These are phyloP conservation scores for Agrochola circellaris DNA, from an alignment of 2,888 invertebrate species.

Conservation along the genomic window DNA sequence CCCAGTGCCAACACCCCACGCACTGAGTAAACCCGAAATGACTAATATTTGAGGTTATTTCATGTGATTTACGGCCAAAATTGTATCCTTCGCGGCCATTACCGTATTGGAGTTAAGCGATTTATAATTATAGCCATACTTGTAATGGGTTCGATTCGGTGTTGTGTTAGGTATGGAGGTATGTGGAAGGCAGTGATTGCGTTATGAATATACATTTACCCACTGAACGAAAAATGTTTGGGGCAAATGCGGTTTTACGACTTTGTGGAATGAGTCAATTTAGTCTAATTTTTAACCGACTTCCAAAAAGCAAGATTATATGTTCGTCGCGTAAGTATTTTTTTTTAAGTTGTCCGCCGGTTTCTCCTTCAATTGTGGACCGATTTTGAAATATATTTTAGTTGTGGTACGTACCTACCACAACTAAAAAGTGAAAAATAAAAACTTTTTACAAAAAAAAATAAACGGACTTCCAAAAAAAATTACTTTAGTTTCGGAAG, in stretches of 20 bases:
- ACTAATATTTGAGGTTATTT: slow-evolving; percentile 82
- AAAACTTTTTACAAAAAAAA: no score
- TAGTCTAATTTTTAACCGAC: slow-evolving; percentile 29
- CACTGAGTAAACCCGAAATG: slow-evolving; percentile 71
- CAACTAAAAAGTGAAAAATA: no score
- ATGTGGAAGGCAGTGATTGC: slow-evolving; percentile 33
- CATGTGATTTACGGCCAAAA: slow-evolving; percentile 80
- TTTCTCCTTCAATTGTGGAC: no score
- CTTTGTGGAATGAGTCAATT: slow-evolving; percentile 28
- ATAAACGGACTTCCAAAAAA: no score
- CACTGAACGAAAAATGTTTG: slow-evolving; percentile 13
- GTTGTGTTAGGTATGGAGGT: slow-evolving; percentile 14
- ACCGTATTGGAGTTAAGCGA: slow-evolving; percentile 62
- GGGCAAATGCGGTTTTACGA: slow-evolving; percentile 10
- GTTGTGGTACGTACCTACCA: no score
- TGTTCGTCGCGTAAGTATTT: no score
- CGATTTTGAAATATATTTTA: no score
- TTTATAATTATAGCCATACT: slow-evolving; percentile 60
- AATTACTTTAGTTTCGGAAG: no score
- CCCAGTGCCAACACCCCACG: slow-evolving; percentile 55
- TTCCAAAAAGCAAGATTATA: no score
- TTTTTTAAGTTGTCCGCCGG: no score
- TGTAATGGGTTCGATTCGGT: slow-evolving; percentile 51
- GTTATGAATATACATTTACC: slow-evolving; percentile 27
- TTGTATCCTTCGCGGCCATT: slow-evolving; percentile 67